Conservation (phyloP, 2,888 invertebrate species). For the Nemoura dubitans region DNA sequence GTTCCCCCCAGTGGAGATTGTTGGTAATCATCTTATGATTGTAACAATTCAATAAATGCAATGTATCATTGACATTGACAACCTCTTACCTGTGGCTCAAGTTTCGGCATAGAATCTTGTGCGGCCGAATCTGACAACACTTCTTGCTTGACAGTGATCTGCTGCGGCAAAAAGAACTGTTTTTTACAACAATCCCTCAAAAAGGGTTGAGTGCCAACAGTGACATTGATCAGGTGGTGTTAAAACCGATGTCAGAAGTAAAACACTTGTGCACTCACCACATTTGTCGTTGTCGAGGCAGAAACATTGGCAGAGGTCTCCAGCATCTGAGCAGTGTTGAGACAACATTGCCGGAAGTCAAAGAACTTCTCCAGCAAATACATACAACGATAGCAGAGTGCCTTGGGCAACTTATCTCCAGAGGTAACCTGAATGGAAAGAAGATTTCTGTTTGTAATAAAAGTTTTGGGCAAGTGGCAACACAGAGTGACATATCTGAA, state of each 20-base stretch:
- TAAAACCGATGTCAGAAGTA: not conserved
- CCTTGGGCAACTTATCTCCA: conserved; percentile 63
- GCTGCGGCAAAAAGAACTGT: not conserved
- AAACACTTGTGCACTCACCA: not conserved
- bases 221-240: not conserved
- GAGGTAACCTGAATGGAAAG: conserved; percentile 59
- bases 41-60: no score
- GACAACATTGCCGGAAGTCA: conserved; percentile 62
- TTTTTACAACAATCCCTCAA: no score
- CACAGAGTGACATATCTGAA: not conserved
- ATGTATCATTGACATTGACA: not conserved
- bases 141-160: not conserved
- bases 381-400: conserved; percentile 64
- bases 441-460: not conserved
- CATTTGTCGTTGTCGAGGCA: conserved; percentile 52
- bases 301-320: conserved; percentile 54
- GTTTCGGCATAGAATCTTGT: conserved; percentile 44
- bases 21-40: no score
- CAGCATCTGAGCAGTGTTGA: conserved; percentile 59
- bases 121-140: not conserved
- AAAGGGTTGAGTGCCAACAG: not conserved
- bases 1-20: no score
- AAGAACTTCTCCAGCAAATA: conserved; percentile 64
- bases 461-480: not conserved
- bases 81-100: conserved; percentile 47